Conservation (phyloP, 2,113 vertebrate species). For the Calypte anna region DNA sequence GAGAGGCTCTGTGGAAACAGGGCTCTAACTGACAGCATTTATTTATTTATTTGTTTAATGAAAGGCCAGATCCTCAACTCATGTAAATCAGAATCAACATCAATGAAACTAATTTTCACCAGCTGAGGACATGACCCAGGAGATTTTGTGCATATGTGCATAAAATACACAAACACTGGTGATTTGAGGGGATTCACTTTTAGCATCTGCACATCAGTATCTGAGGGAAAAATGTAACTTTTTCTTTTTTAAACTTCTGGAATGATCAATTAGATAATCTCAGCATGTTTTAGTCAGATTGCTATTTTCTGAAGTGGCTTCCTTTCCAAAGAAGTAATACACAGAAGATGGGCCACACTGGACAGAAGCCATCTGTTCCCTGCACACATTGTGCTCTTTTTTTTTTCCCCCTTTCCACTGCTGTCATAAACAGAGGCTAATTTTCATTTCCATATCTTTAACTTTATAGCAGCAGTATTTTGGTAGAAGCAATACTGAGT, state of each 20-base stretch:
- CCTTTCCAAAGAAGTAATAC: background rate
- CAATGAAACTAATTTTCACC: slow-evolving; percentile 6
- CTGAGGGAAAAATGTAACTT: background rate
- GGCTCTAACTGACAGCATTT: background rate
- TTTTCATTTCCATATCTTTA: slow-evolving; percentile 11
- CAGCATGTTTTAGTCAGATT: background rate
- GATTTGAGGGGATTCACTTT: background rate
- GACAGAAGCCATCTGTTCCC: slow-evolving; percentile 33
- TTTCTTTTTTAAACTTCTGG: background rate
- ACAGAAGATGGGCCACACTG: background rate
- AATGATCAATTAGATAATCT: background rate
- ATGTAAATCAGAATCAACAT: slow-evolving; percentile 11
- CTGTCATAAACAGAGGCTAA: slow-evolving; percentile 57
- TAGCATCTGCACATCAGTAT: background rate
- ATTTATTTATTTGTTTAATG: background rate
- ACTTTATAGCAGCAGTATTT: background rate
- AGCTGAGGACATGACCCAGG: slow-evolving; percentile 28
- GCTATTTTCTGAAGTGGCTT: background rate
- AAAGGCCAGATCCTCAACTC: background rate
- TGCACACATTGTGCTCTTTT: background rate
- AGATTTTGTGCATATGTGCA: background rate
- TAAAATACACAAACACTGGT: background rate
- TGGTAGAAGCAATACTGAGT: background rate
- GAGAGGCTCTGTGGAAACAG: background rate
- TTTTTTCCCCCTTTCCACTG: background rate